These are phyloP conservation scores for Haemorhous mexicanus DNA, from an alignment of 2,113 vertebrate species.

Conservation along the genomic window DNA sequence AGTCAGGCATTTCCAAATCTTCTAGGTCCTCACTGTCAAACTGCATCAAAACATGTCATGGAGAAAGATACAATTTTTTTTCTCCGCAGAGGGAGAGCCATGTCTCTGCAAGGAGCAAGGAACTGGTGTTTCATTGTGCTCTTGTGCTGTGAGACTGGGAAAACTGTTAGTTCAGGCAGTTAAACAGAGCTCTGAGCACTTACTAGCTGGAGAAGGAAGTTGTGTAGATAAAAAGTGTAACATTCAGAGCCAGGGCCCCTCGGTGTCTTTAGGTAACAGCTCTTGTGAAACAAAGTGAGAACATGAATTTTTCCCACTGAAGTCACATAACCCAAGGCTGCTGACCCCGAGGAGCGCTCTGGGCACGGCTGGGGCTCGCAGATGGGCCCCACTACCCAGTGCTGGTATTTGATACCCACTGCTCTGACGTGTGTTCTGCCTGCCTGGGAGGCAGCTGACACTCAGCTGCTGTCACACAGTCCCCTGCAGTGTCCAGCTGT, in stretches of 20 bases:
- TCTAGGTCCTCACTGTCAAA: not conserved
- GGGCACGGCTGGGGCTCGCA: not conserved
- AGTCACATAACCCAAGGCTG: accelerated
- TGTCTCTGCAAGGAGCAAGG: not conserved
- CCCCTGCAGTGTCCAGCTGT: not conserved
- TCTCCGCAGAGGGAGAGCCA: not conserved
- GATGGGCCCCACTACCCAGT: not conserved
- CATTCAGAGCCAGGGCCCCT: not conserved
- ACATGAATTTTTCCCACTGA: accelerated
- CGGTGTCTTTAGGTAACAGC: not conserved
- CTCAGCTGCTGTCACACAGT: not conserved
- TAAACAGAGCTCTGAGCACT: not conserved
- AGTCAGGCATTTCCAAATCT: not conserved
- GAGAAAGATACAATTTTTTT: not conserved
- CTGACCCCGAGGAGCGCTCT: not conserved
- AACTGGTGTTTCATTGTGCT: not conserved
- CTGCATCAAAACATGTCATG: not conserved
- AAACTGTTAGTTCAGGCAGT: not conserved
- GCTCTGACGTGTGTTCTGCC: accelerated
- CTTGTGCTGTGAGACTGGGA: not conserved
- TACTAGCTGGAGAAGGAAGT: not conserved
- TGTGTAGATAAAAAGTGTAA: not conserved
- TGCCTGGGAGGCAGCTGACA: not conserved
- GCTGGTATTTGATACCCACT: no score
- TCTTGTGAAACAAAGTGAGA: not conserved